phyloP scores from a whole-genome alignment of 2,113 vertebrate genomes.

The Perca flavescens region DNA sequence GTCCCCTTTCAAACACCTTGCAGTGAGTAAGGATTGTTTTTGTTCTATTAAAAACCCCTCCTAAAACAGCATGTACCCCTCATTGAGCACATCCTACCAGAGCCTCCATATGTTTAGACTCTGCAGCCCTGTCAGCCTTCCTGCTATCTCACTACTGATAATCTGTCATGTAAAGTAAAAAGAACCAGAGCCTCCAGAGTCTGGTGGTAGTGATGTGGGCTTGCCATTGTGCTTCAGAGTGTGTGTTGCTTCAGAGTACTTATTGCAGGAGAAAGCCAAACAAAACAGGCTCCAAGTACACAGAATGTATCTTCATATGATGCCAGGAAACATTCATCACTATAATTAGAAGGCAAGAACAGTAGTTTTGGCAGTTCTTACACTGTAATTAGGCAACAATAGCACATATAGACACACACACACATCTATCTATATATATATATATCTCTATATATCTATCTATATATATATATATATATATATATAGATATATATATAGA shows the following conservation, averaged over 20 bases:
- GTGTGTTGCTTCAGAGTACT: constrained; percentile 29
- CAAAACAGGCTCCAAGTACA: constrained; percentile 36
- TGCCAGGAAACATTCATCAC: constrained; percentile 51
- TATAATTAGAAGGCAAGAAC: constrained; percentile 41
- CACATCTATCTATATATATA: not conserved
- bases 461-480: not conserved
- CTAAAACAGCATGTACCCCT: constrained; percentile 10
- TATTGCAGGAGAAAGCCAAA: constrained; percentile 39
- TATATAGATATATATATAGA: too few relatives aligned
- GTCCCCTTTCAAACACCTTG: not conserved
- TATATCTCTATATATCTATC: fast-evolving
- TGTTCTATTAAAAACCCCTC: constrained; percentile 6
- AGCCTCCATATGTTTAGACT: constrained; percentile 34
- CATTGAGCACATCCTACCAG: constrained; percentile 12
- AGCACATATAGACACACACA: not conserved
- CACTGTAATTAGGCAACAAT: constrained; percentile 44
- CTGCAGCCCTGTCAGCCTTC: constrained; percentile 30
- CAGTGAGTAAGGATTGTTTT: not conserved
- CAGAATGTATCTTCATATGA: constrained; percentile 19
- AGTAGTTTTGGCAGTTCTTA: constrained; percentile 20
- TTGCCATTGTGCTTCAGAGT: constrained; percentile 21
- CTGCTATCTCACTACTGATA: constrained; percentile 45
- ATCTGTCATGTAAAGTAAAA: constrained; percentile 45
- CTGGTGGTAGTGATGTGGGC: constrained; percentile 30
- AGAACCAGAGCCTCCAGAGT: constrained; percentile 45